phyloP scores from a whole-genome alignment of 2,113 vertebrate genomes.

The Anas platyrhynchos region DNA sequence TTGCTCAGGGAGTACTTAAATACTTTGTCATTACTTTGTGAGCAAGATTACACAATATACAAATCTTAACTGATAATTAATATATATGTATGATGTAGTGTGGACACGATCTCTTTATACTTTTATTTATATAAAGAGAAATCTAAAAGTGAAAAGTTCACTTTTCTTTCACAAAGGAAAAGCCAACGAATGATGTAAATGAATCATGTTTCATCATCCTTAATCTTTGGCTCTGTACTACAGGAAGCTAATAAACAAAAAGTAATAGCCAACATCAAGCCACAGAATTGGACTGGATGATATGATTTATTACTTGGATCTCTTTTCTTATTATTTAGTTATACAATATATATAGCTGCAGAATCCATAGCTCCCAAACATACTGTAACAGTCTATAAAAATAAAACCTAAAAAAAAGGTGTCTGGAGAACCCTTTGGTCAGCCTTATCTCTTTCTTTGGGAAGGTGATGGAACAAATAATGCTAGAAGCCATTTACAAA shows the following conservation, averaged over 20 bases:
- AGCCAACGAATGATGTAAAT: background rate
- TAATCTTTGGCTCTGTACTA: background rate
- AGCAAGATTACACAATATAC: background rate
- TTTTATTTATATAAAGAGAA: background rate
- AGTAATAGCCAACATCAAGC: background rate
- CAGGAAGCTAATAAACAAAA: background rate
- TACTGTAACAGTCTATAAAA: background rate
- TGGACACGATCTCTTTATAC: rapidly evolving
- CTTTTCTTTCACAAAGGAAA: background rate
- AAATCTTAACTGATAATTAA: background rate
- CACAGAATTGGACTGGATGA: background rate
- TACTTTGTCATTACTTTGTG: background rate
- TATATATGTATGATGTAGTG: background rate
- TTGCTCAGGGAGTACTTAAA: background rate
- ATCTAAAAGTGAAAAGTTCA: background rate
- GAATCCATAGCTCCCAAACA: background rate
- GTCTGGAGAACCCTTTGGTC: background rate
- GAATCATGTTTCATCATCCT: background rate
- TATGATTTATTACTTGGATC: background rate
- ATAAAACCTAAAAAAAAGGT: too few relatives aligned
- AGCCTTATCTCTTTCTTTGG: background rate
- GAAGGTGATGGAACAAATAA: background rate
- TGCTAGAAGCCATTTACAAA: background rate
- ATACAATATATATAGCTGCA: background rate
- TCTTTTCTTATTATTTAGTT: background rate